Evolutionary conservation across 2,797 vertebrate species (phyloP).

Genomic region (Channallabes apus): DNA sequence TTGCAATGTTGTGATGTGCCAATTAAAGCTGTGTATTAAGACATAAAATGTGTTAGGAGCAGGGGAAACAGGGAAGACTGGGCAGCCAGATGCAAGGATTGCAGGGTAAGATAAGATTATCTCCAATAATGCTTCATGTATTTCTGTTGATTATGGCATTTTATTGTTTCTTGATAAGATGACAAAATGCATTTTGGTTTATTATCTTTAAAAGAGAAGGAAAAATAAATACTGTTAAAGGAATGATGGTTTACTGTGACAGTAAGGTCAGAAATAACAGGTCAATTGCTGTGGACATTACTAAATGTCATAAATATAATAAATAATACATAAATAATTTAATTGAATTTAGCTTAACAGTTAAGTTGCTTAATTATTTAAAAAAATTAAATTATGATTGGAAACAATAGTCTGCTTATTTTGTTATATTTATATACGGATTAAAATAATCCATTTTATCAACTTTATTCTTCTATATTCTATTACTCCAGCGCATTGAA

Average conservation of each 20-base stretch:
- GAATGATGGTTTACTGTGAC: no score
- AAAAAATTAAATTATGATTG: background rate
- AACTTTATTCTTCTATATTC: no score
- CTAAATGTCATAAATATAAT: no score
- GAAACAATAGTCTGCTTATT: background rate
- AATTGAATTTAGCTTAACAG: no score
- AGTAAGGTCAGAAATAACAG: no score
- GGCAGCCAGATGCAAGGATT: background rate
- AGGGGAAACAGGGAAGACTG: background rate
- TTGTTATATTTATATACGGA: background rate
- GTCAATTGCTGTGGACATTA: no score
- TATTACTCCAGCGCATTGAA: no score
- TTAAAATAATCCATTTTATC: no score
- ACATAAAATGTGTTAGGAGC: background rate
- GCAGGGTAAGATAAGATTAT: background rate
- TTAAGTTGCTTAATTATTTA: no score
- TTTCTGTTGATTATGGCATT: background rate
- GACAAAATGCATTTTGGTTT: background rate
- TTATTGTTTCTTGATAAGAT: background rate
- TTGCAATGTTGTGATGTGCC: background rate
- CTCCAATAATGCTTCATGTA: background rate
- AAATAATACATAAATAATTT: no score
- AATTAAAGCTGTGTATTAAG: background rate
- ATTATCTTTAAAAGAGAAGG: background rate
- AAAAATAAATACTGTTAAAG: background rate